A percentile compares a stretch with the other conserved stretches of the same genome.
These are phyloP conservation scores for Oryctolagus cuniculus DNA, from an alignment of 2,113 vertebrate species.

Conservation along the genomic window DNA sequence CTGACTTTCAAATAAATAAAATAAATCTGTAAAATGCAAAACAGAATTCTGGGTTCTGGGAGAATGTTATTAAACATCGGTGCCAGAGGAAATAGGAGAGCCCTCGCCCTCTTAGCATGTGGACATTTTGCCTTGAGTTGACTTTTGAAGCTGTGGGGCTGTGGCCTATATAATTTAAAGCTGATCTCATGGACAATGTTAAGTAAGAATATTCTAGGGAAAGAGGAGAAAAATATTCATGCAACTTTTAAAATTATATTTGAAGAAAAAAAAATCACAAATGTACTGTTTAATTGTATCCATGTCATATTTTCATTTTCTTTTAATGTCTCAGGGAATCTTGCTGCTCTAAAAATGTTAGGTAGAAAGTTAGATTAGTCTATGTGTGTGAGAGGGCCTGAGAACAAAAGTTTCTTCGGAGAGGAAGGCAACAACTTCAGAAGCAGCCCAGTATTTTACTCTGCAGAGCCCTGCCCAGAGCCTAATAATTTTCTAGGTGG, in stretches of 20 bases:
- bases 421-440: no score
- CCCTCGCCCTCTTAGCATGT: no score
- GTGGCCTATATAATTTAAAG: accelerated
- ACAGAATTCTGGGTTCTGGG: no score
- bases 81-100: not conserved
- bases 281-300: not conserved
- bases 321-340: not conserved
- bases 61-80: not conserved
- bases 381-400: no score
- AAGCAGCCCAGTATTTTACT: no score
- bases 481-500: no score
- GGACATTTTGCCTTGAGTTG: not conserved
- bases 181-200: not conserved
- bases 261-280: conserved; percentile 2
- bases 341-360: not conserved
- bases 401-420: no score
- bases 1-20: no score
- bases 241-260: conserved; percentile 17
- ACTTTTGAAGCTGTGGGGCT: not conserved
- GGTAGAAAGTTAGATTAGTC: no score
- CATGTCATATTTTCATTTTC: not conserved
- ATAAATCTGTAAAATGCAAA: no score
- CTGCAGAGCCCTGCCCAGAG: no score
- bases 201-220: not conserved
- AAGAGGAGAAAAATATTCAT: not conserved